These are phyloP conservation scores for Leptosomus discolor DNA, from an alignment of 2,113 vertebrate genomes.

Conservation along the genomic window DNA sequence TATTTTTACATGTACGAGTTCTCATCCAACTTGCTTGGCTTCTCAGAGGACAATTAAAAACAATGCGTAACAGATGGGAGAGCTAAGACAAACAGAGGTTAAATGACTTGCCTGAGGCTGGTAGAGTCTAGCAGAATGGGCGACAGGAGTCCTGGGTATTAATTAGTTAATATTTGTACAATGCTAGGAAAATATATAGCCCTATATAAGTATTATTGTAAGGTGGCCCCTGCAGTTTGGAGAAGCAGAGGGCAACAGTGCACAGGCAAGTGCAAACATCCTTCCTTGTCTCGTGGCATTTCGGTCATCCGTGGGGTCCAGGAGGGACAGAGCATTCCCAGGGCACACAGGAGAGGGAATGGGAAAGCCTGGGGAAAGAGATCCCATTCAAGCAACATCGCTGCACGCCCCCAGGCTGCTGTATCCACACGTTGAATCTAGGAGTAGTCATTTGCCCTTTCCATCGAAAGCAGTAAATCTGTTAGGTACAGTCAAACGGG, in stretches of 20 bases:
- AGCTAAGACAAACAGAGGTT: constrained; percentile 54
- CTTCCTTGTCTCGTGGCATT: constrained; percentile 26
- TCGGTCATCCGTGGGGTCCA: neutral
- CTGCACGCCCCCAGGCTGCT: neutral
- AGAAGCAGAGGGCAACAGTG: constrained; percentile 68
- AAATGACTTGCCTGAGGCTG: constrained; percentile 62
- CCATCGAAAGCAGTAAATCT: neutral
- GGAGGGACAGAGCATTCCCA: constrained; percentile 30
- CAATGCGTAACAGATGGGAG: constrained; percentile 35
- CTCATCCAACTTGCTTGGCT: constrained; percentile 2
- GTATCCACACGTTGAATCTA: rapidly evolving
- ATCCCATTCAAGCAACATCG: neutral
- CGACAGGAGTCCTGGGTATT: constrained; percentile 36
- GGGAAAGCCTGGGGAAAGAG: neutral
- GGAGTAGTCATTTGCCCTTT: neutral
- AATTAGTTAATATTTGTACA: constrained; percentile 69
- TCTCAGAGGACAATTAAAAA: constrained; percentile 43
- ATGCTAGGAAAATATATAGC: constrained; percentile 64
- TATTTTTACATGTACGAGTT: neutral
- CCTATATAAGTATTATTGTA: constrained; percentile 60
- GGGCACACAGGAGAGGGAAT: neutral
- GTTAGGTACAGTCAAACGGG: neutral
- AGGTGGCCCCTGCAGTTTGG: constrained; percentile 55
- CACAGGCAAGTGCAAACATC: constrained; percentile 36
- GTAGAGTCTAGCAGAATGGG: constrained; percentile 7